Base-by-base conservation (phyloP, 1,140 invertebrate species). In the Pogonomyrmex barbatus region DNA sequence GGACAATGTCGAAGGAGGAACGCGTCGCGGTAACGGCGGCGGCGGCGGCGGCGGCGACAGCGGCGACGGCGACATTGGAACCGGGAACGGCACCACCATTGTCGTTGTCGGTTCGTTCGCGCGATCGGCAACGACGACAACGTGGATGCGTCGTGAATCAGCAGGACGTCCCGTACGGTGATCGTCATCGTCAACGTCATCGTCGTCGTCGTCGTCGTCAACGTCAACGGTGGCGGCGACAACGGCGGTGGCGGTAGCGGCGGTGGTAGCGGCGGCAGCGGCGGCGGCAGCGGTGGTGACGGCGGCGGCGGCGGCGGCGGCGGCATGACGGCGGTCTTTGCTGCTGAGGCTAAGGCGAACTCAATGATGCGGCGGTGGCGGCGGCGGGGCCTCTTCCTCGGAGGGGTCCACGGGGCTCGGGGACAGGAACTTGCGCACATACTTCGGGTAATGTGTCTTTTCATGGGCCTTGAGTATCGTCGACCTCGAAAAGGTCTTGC, bases 401-500 rank as follows among this genome's bases (percentile, higher is more conserved):
- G 97, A 96, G 73, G 97, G 97, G 91, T 98, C 97, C 90, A 98
- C 96, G 79, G 97, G 97, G 92, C 97, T 97, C 87, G 97, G 97
- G 88, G 97, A 98, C 58, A 98, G 96, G 95, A 97, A 98, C 95
- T 98, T 98, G 85, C 97, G 96, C 91, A 97, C 97, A 94, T 98
- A 98, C 95, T 98, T 98, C 82, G 97, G 98, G 95, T 97, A 98
- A 95, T 98, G 98, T 88, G 98, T 98, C 95, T 98, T 98, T 95
- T 98, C 98, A 95, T 98, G 98, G 89, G 98, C 97, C 94, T 98
- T 98, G 85, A 98, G 95, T 94, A 98, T 98, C 71, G 98, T 98
- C 75, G 97, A 98, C 86, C 98, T 96, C 68, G 97, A 98, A 94
- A 98, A 99, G 58, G 97, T 98, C 94, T 98, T 98, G 70, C 97